A percentile compares a stretch with the other conserved stretches of the same genome.
phyloP scores from a whole-genome alignment of 1,140 invertebrate genomes.

The Drosophila mauritiana region DNA sequence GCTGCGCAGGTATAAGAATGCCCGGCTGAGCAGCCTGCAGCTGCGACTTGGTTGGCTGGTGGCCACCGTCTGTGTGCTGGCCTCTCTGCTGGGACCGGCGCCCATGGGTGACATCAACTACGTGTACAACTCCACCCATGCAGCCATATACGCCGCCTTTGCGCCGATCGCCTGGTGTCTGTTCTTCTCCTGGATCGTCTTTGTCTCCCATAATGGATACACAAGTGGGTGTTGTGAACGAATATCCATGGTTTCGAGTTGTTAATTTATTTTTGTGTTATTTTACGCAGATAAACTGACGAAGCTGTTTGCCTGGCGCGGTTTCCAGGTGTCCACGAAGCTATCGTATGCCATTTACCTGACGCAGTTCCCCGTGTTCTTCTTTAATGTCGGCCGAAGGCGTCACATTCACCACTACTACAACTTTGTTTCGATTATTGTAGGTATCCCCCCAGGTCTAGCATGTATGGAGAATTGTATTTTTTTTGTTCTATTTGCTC shows the following conservation, averaged over 20 bases:
- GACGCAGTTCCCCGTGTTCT: slow-evolving; percentile 89
- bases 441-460: slow-evolving; percentile 58
- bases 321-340: slow-evolving; percentile 87
- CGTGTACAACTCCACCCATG: slow-evolving; percentile 88
- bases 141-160: slow-evolving; percentile 89
- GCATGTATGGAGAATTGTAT: too few relatives aligned
- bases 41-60: slow-evolving; percentile 87
- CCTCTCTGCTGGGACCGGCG: slow-evolving; percentile 87
- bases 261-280: neutral
- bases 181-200: slow-evolving; percentile 88
- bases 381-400: slow-evolving; percentile 88
- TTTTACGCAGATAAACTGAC: slow-evolving; percentile 85
- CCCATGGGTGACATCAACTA: slow-evolving; percentile 89
- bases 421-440: slow-evolving; percentile 86
- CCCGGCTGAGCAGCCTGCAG: slow-evolving; percentile 83
- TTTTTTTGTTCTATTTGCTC: too few relatives aligned
- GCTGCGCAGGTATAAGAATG: slow-evolving; percentile 85
- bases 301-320: slow-evolving; percentile 86
- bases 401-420: slow-evolving; percentile 86
- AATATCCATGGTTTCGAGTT: neutral
- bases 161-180: slow-evolving; percentile 90
- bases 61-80: slow-evolving; percentile 85
- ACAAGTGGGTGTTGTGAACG: slow-evolving; percentile 84
- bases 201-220: slow-evolving; percentile 87
- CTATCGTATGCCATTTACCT: slow-evolving; percentile 89